Percentiles rank a stretch among this genome's conserved stretches.
These are phyloP conservation scores for Carcharodon carcharias DNA, from an alignment of 2,797 vertebrate species.

Conservation along the genomic window DNA sequence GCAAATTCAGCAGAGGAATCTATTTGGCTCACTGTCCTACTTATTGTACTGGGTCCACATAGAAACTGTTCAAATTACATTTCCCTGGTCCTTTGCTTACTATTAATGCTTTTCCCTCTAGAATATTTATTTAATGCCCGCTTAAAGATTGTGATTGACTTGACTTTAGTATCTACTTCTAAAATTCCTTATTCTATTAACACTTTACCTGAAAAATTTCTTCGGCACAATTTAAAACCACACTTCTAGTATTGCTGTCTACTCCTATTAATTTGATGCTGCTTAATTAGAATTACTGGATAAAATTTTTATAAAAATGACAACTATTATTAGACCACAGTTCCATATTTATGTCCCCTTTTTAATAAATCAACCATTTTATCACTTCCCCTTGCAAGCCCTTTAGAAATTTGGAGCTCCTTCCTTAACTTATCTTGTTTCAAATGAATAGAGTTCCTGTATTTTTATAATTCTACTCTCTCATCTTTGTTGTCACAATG, in stretches of 20 bases:
- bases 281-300: background rate
- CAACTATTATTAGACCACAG: background rate
- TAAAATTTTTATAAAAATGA: background rate
- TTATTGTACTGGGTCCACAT: background rate
- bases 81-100: background rate
- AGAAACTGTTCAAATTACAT: background rate
- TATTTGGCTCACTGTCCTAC: background rate
- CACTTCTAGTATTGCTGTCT: background rate
- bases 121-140: background rate
- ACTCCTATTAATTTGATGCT: background rate
- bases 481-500: background rate
- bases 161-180: background rate
- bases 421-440: background rate
- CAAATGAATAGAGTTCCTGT: background rate
- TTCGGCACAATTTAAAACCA: background rate
- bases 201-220: background rate
- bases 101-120: background rate
- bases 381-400: background rate
- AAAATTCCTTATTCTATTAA: background rate
- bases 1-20: background rate
- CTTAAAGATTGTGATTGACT: background rate
- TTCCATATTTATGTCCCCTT: background rate
- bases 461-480: background rate
- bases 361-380: background rate
- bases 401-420: background rate